Evolutionary conservation across 2,797 vertebrate genomes (phyloP).

Genomic region (Rhyacichthys aspro): DNA sequence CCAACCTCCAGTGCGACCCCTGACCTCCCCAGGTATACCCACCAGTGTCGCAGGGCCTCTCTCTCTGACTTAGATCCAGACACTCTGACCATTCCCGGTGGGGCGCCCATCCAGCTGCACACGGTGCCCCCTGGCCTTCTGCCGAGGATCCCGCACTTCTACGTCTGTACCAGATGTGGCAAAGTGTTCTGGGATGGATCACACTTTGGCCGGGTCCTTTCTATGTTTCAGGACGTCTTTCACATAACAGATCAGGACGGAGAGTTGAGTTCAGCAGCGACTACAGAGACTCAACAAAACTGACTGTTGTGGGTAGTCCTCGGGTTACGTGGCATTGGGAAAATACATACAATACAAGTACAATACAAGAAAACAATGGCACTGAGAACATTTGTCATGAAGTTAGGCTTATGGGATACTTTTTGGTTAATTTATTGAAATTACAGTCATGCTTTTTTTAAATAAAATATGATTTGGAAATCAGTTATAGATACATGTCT

Average conservation of each 20-base stretch:
- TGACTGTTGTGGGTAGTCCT: constrained; percentile 1
- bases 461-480: too few species aligned
- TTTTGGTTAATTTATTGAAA: too few species aligned
- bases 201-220: constrained; percentile 79
- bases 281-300: constrained; percentile 1
- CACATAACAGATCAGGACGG: constrained; percentile 13
- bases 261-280: neutral
- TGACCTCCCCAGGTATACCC: constrained; percentile 59
- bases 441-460: too few species aligned
- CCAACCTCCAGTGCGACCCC: constrained; percentile 43
- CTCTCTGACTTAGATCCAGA: constrained; percentile 40
- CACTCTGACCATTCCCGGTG: constrained; percentile 56
- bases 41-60: constrained; percentile 64
- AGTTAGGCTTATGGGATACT: too few species aligned
- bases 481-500: too few species aligned
- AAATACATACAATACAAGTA: too few species aligned
- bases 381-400: too few species aligned
- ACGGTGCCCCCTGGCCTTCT: constrained; percentile 77
- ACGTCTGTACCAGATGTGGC: constrained; percentile 85
- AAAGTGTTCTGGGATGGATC: constrained; percentile 94
- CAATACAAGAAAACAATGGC: too few species aligned
- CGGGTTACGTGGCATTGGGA: neutral
- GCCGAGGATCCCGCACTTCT: constrained; percentile 73
- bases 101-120: constrained; percentile 75
- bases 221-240: constrained; percentile 83